Base-by-base conservation (phyloP, 2,797 vertebrate species). In the Selene dorsalis region DNA sequence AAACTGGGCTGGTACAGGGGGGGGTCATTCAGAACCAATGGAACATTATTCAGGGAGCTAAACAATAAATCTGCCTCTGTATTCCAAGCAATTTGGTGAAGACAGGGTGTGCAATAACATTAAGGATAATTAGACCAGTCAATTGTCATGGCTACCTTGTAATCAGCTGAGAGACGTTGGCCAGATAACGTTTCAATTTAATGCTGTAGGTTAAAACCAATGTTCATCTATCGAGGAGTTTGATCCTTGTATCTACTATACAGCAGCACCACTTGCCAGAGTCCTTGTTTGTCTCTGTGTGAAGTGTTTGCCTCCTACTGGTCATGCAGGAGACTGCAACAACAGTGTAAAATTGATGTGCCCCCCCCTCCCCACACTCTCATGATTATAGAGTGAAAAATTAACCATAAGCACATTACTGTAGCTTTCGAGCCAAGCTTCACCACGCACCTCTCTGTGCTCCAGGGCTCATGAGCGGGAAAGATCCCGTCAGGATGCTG, bases 401-500 rank as follows among this genome's bases (percentile, higher is more conserved):
- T 7, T 12, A 28, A 20, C 13, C 7, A 18, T n/a, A 26, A 3
- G 30, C 24, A 45, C 4, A 17, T 32, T 32, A 35, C 20, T 32
- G 41, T 7, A 10, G 14, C 35, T 53, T 5, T 69, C 20, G 56
- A 50, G 4, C 12, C 12, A 26, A 66, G 20, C 32, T 22, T 16
- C 9, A 28, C 18, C 26, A 35, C 8, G 0, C 80, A 95, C 95
- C 95, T 94, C 92, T 94, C 84, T 94, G 94, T 24, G 87, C 56
- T 59, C 90, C 91, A 14, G 91, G 79, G 26, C 90, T 94, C 94
- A 96, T 92, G 45, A 95, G 84, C 0, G 95, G 98, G 73, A 99
- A 99, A 53, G 97, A 96, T 69, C 98, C 98, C 0, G 96, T 96
- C 83, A 99, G 94, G 86, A 99, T 99, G 87, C 96, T 98, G 92